Conservation (phyloP, 2,888 invertebrate species). For the Xanthia togata region DNA sequence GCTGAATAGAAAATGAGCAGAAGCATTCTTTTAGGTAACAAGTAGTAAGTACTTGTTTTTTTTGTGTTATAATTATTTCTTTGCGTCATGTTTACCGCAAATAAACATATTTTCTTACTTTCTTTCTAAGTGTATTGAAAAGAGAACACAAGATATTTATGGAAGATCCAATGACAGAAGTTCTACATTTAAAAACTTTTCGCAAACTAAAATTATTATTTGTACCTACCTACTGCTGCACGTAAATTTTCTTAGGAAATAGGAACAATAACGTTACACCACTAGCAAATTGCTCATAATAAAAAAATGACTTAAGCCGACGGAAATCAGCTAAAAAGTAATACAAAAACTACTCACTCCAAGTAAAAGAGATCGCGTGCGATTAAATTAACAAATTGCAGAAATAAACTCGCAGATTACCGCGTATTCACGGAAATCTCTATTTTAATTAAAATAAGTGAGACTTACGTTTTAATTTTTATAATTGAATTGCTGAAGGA, state of each 20-base stretch:
- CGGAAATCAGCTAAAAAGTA: conserved; percentile 27
- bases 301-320: conserved; percentile 17
- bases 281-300: neutral
- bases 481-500: conserved; percentile 18
- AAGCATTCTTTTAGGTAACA: no score
- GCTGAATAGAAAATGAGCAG: no score
- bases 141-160: no score
- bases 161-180: no score
- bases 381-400: conserved; percentile 71
- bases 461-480: conserved; percentile 36
- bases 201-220: neutral
- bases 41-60: no score
- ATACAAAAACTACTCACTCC: conserved; percentile 46
- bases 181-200: neutral
- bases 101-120: no score
- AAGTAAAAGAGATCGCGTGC: conserved; percentile 69
- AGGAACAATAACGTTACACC: neutral
- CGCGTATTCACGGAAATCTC: conserved; percentile 59
- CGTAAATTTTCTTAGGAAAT: neutral
- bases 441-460: conserved; percentile 63
- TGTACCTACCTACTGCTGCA: neutral
- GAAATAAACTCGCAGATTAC: conserved; percentile 69
- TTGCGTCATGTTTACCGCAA: no score
- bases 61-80: no score
- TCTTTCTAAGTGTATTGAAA: no score